Percentiles rank a stretch among this genome's conserved stretches.
Evolutionary conservation across 2,888 invertebrate species (phyloP).

Genomic region (Synanthedon myopaeformis): DNA sequence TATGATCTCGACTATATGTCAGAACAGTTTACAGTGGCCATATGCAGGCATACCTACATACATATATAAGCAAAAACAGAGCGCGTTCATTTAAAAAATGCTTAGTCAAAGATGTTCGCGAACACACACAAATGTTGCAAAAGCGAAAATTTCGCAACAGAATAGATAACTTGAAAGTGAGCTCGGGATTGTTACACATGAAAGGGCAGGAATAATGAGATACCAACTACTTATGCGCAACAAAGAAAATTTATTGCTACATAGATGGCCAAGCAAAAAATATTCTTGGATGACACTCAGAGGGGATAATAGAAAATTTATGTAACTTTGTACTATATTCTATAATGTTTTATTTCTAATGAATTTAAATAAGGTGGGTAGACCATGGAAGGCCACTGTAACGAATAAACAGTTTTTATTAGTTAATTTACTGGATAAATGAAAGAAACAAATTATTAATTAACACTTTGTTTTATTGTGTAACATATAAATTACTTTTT

Average conservation of each 20-base stretch:
- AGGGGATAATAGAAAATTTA: not conserved
- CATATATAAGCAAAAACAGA: no score
- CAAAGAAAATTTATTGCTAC: slow-evolving; percentile 24
- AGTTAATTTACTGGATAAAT: no score
- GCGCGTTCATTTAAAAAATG: not conserved
- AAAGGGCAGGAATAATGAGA: slow-evolving; percentile 54
- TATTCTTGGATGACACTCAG: not conserved
- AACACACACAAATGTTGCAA: not conserved
- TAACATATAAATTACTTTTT: no score
- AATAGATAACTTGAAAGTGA: slow-evolving; percentile 20
- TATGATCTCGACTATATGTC: no score
- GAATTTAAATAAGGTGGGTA: no score
- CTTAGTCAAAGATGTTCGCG: not conserved
- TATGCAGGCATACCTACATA: no score
- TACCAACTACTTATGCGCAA: slow-evolving; percentile 34
- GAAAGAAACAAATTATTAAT: no score
- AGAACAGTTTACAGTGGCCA: no score
- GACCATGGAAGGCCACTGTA: no score
- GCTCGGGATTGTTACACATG: slow-evolving; percentile 34
- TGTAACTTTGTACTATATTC: not conserved
- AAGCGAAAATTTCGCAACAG: slow-evolving; percentile 8
- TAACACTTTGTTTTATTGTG: no score
- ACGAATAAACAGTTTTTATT: no score
- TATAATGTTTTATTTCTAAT: no score
- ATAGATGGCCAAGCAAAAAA: not conserved